Conservation (phyloP, 2,797 vertebrate genomes). For the Prionace glauca region DNA sequence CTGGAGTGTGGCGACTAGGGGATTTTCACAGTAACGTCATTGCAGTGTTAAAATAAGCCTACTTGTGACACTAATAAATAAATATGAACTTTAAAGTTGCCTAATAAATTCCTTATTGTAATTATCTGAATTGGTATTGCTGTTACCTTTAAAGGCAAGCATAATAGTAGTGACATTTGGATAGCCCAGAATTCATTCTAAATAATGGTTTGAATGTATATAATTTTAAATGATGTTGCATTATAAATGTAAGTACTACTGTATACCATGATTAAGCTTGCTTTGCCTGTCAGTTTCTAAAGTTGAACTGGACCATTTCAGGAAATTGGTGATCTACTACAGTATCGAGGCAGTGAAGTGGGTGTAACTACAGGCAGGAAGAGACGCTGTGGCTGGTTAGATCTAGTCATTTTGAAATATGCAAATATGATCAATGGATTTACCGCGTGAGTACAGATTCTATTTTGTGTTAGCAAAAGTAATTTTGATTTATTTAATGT, state of each 20-base stretch:
- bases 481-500: not conserved
- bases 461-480: not conserved
- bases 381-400: conserved; percentile 94
- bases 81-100: not conserved
- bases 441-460: conserved; percentile 76
- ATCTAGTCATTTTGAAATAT: conserved; percentile 89
- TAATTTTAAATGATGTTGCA: not conserved
- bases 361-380: conserved; percentile 96
- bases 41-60: too few relatives aligned
- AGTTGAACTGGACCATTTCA: conserved; percentile 44
- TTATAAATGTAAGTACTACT: not conserved
- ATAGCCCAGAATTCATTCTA: not conserved
- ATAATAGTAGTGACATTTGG: not conserved
- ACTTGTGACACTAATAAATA: too few relatives aligned
- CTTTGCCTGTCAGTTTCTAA: not conserved
- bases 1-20: too few relatives aligned
- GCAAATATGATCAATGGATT: conserved; percentile 98
- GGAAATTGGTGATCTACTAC: conserved; percentile 84
- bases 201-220: not conserved
- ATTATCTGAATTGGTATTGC: not conserved
- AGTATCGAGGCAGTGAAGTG: conserved; percentile 88
- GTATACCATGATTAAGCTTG: not conserved
- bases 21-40: too few relatives aligned
- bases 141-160: too few relatives aligned
- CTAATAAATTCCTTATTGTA: not conserved